A percentile compares a stretch with the other conserved stretches of the same genome.
Conservation (phyloP, 1,140 invertebrate species). For the Drosophila kepulauana region DNA sequence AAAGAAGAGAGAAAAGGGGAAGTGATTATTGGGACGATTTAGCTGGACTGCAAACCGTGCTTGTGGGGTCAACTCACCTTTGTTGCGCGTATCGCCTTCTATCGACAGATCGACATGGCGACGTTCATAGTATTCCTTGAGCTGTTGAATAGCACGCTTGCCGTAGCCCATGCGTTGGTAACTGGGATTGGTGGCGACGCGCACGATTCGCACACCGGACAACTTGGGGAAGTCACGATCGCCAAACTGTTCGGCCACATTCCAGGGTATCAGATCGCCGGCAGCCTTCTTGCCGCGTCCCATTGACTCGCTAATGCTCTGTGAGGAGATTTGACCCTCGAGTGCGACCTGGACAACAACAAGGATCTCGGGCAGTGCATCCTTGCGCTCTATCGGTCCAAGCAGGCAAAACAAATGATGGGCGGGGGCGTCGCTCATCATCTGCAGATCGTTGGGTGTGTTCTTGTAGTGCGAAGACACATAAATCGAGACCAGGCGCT, state of each 20-base stretch:
- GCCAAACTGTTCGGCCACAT: slow-evolving; percentile 97
- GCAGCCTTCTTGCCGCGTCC: slow-evolving; percentile 94
- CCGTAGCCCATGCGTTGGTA: slow-evolving; percentile 99
- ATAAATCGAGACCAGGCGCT: slow-evolving; percentile 96
- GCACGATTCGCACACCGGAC: slow-evolving; percentile 95
- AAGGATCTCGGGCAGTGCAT: slow-evolving; percentile 94
- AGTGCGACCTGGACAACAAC: slow-evolving; percentile 97
- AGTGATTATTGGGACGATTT: background rate
- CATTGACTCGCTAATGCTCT: slow-evolving; percentile 90
- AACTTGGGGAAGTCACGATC: slow-evolving; percentile 97
- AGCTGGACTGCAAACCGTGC: background rate
- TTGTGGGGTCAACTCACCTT: background rate
- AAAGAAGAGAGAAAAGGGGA: background rate
- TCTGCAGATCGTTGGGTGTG: slow-evolving; percentile 99
- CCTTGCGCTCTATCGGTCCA: slow-evolving; percentile 91
- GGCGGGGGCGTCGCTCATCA: slow-evolving; percentile 99
- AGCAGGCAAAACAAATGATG: slow-evolving; percentile 98
- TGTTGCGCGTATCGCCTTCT: background rate
- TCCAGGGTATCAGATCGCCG: slow-evolving; percentile 99
- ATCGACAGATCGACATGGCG: slow-evolving; percentile 84
- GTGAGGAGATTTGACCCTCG: slow-evolving; percentile 96
- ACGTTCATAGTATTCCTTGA: slow-evolving; percentile 96
- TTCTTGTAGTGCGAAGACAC: slow-evolving; percentile 99
- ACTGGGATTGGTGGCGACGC: slow-evolving; percentile 99
- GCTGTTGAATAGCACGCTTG: slow-evolving; percentile 91